These are phyloP conservation scores for Eumaeus atala DNA, from an alignment of 1,140 invertebrate species.

Conservation along the genomic window DNA sequence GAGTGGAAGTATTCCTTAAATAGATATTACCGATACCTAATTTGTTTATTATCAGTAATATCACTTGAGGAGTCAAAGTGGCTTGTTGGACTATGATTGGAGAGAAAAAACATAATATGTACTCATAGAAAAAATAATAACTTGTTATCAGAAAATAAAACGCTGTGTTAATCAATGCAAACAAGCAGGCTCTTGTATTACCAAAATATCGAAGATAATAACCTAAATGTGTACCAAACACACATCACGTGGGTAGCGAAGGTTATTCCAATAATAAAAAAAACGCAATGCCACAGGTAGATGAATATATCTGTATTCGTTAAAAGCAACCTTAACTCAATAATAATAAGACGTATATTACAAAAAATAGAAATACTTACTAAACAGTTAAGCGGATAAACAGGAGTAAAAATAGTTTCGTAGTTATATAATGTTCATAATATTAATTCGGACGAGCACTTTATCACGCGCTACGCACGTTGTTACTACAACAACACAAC, in stretches of 20 bases:
- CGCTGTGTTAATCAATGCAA: neutral
- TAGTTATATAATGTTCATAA: neutral
- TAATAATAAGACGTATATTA: neutral
- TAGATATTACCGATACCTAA: no score
- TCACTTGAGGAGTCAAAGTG: no score
- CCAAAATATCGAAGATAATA: constrained; percentile 6
- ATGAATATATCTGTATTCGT: neutral
- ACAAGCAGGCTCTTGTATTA: neutral
- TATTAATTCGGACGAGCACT: neutral
- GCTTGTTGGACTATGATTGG: no score
- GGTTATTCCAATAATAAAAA: neutral
- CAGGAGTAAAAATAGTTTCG: neutral
- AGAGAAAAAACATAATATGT: no score
- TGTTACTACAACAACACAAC: neutral
- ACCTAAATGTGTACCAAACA: no score
- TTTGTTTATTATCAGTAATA: no score
- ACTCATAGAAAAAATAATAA: neutral
- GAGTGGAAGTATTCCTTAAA: no score
- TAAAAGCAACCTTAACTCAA: neutral
- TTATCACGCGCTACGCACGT: constrained; percentile 9
- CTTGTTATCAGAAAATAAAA: neutral
- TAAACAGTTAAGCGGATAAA: neutral
- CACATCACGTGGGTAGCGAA: neutral
- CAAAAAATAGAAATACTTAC: constrained; percentile 2
- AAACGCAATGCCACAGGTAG: neutral